A percentile compares a stretch with the other conserved stretches of the same genome.
Evolutionary conservation across 2,113 vertebrate genomes (phyloP).

Genomic region (Brachyhypopomus occidentalis): DNA sequence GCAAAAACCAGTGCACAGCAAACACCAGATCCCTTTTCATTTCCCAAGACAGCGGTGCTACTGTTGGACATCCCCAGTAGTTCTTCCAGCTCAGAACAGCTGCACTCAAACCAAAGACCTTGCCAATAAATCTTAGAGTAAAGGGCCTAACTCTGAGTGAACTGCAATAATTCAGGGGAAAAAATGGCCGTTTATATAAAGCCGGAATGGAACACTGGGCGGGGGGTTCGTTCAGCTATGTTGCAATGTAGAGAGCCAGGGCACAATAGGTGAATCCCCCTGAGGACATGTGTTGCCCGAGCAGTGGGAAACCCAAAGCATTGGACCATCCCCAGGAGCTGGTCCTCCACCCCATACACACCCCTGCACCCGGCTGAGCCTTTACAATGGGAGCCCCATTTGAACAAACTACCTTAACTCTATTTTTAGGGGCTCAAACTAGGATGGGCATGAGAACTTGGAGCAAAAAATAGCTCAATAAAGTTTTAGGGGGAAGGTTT

Average conservation of each 20-base stretch:
- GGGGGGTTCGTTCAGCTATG: neutral
- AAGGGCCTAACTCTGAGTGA: constrained; percentile 48
- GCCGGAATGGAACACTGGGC: constrained; percentile 42
- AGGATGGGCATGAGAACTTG: constrained; percentile 67
- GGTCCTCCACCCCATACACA: neutral
- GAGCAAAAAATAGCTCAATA: constrained; percentile 80
- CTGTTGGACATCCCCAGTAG: constrained; percentile 11
- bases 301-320: constrained; percentile 63
- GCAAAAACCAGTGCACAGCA: constrained; percentile 12
- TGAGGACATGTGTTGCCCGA: constrained; percentile 12
- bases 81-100: neutral
- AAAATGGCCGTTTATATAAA: constrained; percentile 48
- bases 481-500: constrained; percentile 79
- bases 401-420: constrained; percentile 61
- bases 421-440: constrained; percentile 74
- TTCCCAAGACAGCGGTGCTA: constrained; percentile 44
- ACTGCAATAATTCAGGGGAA: constrained; percentile 43
- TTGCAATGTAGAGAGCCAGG: too few species aligned
- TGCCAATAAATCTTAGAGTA: constrained; percentile 51
- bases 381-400: constrained; percentile 66
- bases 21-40: constrained; percentile 38
- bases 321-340: constrained; percentile 63
- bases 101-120: constrained; percentile 46
- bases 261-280: constrained; percentile 47
- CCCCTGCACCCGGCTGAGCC: constrained; percentile 56